phyloP scores from a whole-genome alignment of 2,113 vertebrate genomes.

The Orientallactaga bullata region DNA sequence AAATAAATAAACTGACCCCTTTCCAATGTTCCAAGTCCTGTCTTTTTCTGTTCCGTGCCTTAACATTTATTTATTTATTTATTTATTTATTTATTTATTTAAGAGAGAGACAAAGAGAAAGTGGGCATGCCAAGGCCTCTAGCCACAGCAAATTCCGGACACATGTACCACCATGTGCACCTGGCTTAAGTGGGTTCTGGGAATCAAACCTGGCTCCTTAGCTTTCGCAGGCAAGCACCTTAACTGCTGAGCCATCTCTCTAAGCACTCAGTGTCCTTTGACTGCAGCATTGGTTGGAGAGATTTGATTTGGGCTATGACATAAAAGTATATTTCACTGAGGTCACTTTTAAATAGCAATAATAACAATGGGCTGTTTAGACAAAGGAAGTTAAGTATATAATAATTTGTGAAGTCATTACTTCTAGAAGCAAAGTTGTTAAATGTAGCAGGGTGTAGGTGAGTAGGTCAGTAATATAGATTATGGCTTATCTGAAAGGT shows the following conservation, averaged over 20 bases:
- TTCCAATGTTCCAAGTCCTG: background rate
- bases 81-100: too few relatives aligned
- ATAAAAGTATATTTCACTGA: background rate
- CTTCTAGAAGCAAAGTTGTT: slow-evolving; percentile 43
- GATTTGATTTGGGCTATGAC: background rate
- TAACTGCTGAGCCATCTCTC: background rate
- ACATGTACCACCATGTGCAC: too few relatives aligned
- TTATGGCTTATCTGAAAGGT: background rate
- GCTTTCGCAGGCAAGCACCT: too few relatives aligned
- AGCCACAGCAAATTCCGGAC: too few relatives aligned
- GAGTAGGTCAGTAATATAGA: background rate
- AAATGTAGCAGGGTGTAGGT: background rate
- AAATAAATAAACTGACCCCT: background rate
- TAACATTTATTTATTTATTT: too few relatives aligned
- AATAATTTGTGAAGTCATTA: slow-evolving; percentile 30
- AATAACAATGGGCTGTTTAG: background rate
- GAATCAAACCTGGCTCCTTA: too few relatives aligned
- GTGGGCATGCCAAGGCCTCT: too few relatives aligned
- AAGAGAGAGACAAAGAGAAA: too few relatives aligned
- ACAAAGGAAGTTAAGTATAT: slow-evolving; percentile 16
- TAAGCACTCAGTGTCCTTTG: slow-evolving; percentile 27
- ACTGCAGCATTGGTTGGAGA: background rate
- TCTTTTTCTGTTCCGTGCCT: background rate
- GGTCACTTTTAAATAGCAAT: background rate
- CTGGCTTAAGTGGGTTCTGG: too few relatives aligned